Evolutionary conservation across 2,888 invertebrate genomes (phyloP).

Genomic region (Trisateles emortualis): DNA sequence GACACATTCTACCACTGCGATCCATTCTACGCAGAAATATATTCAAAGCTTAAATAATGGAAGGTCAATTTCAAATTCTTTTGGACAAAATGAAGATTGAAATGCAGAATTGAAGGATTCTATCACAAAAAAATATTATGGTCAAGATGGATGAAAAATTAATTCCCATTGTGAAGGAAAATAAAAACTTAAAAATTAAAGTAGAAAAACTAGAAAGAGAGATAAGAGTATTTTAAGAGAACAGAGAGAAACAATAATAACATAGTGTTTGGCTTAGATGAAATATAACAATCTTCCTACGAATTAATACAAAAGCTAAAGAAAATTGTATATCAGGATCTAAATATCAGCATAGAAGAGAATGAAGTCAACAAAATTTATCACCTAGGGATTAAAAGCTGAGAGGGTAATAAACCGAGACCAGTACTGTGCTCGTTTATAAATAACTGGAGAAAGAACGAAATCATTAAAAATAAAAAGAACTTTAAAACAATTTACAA

Average conservation of each 20-base stretch:
- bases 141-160: not conserved
- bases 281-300: slow-evolving; percentile 29
- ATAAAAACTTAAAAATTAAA: no score
- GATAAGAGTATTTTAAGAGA: no score
- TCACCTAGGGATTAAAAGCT: slow-evolving; percentile 26
- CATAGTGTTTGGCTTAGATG: slow-evolving; percentile 15
- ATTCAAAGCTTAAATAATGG: slow-evolving; percentile 5
- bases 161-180: no score
- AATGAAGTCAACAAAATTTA: slow-evolving; percentile 39
- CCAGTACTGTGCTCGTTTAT: slow-evolving; percentile 18
- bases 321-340: slow-evolving; percentile 22
- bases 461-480: slow-evolving; percentile 40
- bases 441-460: slow-evolving; percentile 30
- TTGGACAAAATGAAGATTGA: slow-evolving; percentile 40
- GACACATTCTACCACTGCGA: no score
- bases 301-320: slow-evolving; percentile 34
- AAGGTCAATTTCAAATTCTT: slow-evolving; percentile 29
- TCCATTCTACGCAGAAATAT: no score
- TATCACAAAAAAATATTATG: slow-evolving; percentile 29
- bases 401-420: slow-evolving; percentile 6
- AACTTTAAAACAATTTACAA: slow-evolving; percentile 29
- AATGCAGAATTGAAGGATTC: slow-evolving; percentile 23
- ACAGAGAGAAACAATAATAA: no score
- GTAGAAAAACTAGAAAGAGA: no score
- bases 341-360: slow-evolving; percentile 38